Conservation (phyloP, 2,888 invertebrate genomes). For the Pyrocoelia pectoralis region DNA sequence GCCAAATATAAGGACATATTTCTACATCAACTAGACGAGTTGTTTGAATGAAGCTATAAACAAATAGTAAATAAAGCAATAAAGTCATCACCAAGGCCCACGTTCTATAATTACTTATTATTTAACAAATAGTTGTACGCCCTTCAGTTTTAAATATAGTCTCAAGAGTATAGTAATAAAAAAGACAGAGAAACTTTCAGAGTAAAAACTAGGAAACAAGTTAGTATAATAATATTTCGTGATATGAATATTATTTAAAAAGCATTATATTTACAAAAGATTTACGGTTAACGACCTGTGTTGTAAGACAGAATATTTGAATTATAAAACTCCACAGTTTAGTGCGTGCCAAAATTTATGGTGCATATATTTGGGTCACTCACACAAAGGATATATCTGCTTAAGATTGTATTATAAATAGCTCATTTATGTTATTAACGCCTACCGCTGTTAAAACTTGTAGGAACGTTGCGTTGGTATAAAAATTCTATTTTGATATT, state of each 20-base stretch:
- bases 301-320: background rate
- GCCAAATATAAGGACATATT: too few relatives aligned
- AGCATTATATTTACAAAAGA: background rate
- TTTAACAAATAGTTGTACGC: background rate
- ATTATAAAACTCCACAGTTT: background rate
- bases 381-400: background rate
- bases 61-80: too few relatives aligned
- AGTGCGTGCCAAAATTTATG: constrained; percentile 1
- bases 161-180: background rate
- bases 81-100: background rate
- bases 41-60: too few relatives aligned
- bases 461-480: too few relatives aligned
- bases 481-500: too few relatives aligned
- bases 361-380: background rate
- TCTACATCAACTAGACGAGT: too few relatives aligned
- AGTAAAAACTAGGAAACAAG: too few relatives aligned
- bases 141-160: constrained; percentile 1
- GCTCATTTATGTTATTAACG: too few relatives aligned
- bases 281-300: background rate
- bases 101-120: background rate
- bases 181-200: too few relatives aligned
- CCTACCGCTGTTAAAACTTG: too few relatives aligned
- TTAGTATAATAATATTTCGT: background rate
- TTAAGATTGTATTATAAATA: too few relatives aligned
- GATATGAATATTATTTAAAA: background rate